Conservation (phyloP, 1,140 invertebrate species). For the Brachionus sp. region DNA sequence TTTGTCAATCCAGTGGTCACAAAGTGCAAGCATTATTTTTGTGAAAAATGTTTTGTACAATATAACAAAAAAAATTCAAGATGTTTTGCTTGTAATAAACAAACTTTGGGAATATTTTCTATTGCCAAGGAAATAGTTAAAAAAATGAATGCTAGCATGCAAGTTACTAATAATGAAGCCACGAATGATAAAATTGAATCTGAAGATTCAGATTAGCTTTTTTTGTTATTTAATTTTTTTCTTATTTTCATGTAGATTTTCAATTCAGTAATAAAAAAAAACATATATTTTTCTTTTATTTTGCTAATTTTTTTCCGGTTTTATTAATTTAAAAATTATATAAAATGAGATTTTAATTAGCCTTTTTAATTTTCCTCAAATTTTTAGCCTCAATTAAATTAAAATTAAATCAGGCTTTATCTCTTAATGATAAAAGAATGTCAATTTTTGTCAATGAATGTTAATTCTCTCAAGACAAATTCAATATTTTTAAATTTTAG, state of each 20-base stretch:
- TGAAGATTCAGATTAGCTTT: background rate
- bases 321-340: too few relatives aligned
- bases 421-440: too few relatives aligned
- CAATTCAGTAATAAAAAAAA: too few relatives aligned
- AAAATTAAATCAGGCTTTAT: too few relatives aligned
- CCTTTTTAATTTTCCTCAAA: too few relatives aligned
- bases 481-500: too few relatives aligned
- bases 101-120: conserved; percentile 89
- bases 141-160: background rate
- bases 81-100: conserved; percentile 85
- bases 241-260: background rate
- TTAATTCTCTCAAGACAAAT: too few relatives aligned
- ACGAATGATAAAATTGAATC: background rate
- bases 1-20: conserved; percentile 87
- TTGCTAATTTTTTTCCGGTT: too few relatives aligned
- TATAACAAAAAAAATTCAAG: conserved; percentile 78
- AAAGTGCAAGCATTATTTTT: conserved; percentile 98
- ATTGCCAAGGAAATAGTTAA: conserved; percentile 69
- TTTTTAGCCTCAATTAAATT: too few relatives aligned
- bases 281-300: too few relatives aligned
- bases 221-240: background rate
- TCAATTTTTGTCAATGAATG: too few relatives aligned
- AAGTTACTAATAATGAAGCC: background rate
- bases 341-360: too few relatives aligned
- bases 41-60: conserved; percentile 85